Percentiles rank a stretch among this genome's conserved stretches.
phyloP scores from a whole-genome alignment of 2,797 vertebrate species.

The Orientallactaga sibirica region DNA sequence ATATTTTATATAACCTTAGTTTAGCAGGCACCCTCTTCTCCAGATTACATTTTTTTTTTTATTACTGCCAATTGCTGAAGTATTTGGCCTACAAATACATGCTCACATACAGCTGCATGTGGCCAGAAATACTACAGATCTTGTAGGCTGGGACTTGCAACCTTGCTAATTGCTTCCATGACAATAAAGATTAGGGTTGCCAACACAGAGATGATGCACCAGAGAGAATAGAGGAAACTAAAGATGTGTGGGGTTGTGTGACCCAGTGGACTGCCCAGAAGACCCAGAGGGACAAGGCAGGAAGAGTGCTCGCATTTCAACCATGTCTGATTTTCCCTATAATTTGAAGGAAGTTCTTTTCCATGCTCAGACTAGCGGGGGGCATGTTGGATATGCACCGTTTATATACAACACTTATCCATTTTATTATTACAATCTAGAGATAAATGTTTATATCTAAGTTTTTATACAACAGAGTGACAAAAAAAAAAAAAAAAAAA shows the following conservation, averaged over 20 bases:
- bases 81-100: neutral
- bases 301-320: neutral
- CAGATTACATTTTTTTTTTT: constrained; percentile 15
- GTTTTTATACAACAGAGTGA: neutral
- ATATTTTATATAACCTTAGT: neutral
- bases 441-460: neutral
- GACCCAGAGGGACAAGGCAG: neutral
- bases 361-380: neutral
- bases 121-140: neutral
- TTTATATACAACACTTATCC: neutral
- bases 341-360: neutral
- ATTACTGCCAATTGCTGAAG: neutral
- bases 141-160: neutral
- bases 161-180: constrained; percentile 43
- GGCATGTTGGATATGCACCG: neutral
- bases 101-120: neutral
- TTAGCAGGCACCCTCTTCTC: neutral
- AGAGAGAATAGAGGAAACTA: constrained; percentile 1
- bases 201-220: neutral
- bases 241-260: neutral
- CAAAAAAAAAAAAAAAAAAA: neutral
- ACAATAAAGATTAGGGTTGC: neutral
- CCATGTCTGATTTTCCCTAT: neutral
- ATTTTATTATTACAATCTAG: neutral
- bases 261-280: neutral